phyloP scores from a whole-genome alignment of 2,113 vertebrate species.

The Pangasianodon gigas region DNA sequence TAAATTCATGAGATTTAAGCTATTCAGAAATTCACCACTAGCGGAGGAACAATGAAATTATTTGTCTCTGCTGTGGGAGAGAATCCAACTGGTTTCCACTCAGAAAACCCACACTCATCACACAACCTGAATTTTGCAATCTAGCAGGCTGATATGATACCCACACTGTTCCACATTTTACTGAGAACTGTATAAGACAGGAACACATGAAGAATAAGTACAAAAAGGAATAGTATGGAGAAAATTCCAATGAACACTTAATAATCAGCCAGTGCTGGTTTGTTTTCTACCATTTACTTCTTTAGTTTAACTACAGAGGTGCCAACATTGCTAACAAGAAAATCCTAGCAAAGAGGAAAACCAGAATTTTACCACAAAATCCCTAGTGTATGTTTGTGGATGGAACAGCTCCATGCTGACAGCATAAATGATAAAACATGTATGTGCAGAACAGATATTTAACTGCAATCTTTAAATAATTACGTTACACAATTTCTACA shows the following conservation, averaged over 20 bases:
- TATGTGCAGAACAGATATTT: neutral
- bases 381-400: neutral
- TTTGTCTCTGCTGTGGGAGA: constrained; percentile 6
- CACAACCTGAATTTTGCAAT: neutral
- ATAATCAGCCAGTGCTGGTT: neutral
- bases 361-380: neutral
- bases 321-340: neutral
- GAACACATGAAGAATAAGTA: neutral
- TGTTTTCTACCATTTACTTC: neutral
- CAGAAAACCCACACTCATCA: neutral
- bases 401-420: neutral
- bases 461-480: no score
- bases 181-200: neutral
- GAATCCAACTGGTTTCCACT: constrained; percentile 2
- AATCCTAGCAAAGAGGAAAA: neutral
- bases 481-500: neutral
- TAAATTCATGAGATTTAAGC: neutral
- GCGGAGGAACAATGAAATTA: constrained; percentile 12
- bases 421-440: neutral
- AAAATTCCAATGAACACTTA: neutral
- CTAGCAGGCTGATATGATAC: neutral
- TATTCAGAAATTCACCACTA: constrained; percentile 1
- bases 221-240: neutral
- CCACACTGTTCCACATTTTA: neutral
- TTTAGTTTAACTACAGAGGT: neutral